Base-by-base conservation (phyloP, 2,797 vertebrate genomes). In the Melanotaenia boesemani region DNA sequence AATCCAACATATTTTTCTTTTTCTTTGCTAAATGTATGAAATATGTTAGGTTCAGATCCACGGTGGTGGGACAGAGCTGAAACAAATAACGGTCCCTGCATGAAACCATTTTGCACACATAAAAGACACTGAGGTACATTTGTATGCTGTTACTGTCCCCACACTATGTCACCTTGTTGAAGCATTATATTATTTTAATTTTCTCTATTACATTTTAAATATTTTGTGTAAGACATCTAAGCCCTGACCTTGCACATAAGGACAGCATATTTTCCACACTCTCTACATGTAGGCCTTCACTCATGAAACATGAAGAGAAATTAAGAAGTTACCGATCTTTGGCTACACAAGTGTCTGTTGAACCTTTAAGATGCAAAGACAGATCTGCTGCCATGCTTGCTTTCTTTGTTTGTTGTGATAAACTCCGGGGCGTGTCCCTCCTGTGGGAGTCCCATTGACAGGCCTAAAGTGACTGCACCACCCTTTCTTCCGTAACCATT, bases 391-490 rank as follows among this genome's bases (percentile, higher is more conserved):
- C 85, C 80, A 72, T 82, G 73, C 86, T 90, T 83, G 84, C 73
- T 62, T 77, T 82, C 78, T 65, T 77, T 81, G 30, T 89, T 76
- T 79, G 80, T 87, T 69, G 89, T 24, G 70, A 72, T 82, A 86
- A 92, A 87, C 70, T 83, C 87, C 82, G 91, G 93, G 94, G 94
- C 88, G 90, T 92, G 92, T 88, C 87, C 60, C 83, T 94, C 93
- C 91, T 86, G n/a, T 79, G 92, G 91, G 94, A 92, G 77, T 82
- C 77, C 34, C 86, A 90, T 93, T 89, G 90, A 89, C 79, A 50
- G 86, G 81, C 84, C 82, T 83, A 82, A 86, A 85, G 83, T 76
- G 82, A 87, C 79, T 81, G 84, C 86, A 84, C 91, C 93, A 87
- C 92, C 92, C 88, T 91, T 90, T 91, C 89, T 91, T 88, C 87